These are phyloP conservation scores for Cichladusa arquata DNA, from an alignment of 2,113 vertebrate species.

Conservation along the genomic window DNA sequence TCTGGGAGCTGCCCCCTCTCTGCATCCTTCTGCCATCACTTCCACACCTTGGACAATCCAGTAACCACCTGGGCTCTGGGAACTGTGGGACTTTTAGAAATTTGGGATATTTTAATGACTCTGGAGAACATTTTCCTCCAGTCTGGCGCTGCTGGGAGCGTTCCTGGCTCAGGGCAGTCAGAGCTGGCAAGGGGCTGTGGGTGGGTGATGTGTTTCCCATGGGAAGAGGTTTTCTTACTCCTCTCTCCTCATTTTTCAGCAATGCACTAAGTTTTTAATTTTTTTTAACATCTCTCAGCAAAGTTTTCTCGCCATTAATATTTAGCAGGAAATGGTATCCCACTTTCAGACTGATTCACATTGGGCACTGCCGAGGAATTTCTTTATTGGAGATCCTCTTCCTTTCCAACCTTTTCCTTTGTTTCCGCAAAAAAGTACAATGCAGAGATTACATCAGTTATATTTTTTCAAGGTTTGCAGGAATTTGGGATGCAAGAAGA, in stretches of 20 bases:
- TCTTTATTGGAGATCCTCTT: not conserved
- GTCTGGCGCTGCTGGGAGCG: not conserved
- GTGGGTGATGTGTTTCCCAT: not conserved
- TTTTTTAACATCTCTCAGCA: not conserved
- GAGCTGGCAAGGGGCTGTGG: accelerated
- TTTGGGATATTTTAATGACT: not conserved
- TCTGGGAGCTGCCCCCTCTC: not conserved
- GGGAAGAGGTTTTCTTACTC: not conserved
- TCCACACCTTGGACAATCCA: not conserved
- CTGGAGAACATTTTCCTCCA: not conserved
- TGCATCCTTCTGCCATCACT: accelerated
- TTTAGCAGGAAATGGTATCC: not conserved
- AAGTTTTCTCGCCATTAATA: not conserved
- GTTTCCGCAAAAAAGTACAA: accelerated
- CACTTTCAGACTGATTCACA: not conserved
- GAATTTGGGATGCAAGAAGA: not conserved
- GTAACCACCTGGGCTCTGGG: not conserved
- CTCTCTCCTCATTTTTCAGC: not conserved
- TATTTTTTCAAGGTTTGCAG: not conserved
- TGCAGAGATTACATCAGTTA: not conserved
- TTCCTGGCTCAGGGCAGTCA: not conserved
- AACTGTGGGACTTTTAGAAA: not conserved
- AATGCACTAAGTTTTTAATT: not conserved
- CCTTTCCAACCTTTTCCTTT: not conserved
- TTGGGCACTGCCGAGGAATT: not conserved